Base-by-base conservation (phyloP, 2,888 invertebrate genomes). In the Lydus trimaculatus region DNA sequence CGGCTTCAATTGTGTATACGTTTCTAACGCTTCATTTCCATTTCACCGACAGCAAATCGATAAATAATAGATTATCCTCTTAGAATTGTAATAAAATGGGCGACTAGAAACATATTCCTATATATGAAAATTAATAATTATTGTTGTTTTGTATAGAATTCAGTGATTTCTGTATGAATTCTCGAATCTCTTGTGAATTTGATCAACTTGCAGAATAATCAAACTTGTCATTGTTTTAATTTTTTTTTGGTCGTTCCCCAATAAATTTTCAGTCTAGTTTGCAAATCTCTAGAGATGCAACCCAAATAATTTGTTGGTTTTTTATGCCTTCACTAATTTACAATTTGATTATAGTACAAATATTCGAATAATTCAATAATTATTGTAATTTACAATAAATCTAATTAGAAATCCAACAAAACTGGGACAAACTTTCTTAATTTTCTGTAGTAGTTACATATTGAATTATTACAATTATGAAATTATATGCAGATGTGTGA, bases 21-120 rank as follows among this genome's bases (percentile, higher is more conserved):
- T 33, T 25, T 61, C 36, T n/a, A 39, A 36, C 36, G n/a, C 36
- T 33, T 20, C 17, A 39, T 39, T 61, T 33, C 20, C 61, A 61
- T 61, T 61, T 61, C 7, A n/a, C 15, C 9, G 23, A n/a, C 15
- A n/a, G 20, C 36, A 39, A 61, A 61, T 61, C 61, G 61, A 61
- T 61, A 39, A 23, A 61, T 33, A 61, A 61, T 33, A 39, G 20
- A 39, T 61, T 61, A 9, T 52, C 9, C 11, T 11, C 23, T 52
- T 20, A 23, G 9, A 17, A 43, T 5, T 43, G 17, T 43, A n/a
- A 1, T 13, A 43, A 43, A n/a, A n/a, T n/a, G n/a, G n/a, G n/a
- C 6, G 7, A 43, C 5, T n/a, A 43, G 7, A n/a, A 0, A 43
- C 43, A 13, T n/a, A 43, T 43, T n/a, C 6, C 3, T 8, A n/a